Percentiles rank a stretch among this genome's conserved stretches.
Conservation (phyloP, 2,888 invertebrate species). For the Nephrotoma appendiculata region DNA sequence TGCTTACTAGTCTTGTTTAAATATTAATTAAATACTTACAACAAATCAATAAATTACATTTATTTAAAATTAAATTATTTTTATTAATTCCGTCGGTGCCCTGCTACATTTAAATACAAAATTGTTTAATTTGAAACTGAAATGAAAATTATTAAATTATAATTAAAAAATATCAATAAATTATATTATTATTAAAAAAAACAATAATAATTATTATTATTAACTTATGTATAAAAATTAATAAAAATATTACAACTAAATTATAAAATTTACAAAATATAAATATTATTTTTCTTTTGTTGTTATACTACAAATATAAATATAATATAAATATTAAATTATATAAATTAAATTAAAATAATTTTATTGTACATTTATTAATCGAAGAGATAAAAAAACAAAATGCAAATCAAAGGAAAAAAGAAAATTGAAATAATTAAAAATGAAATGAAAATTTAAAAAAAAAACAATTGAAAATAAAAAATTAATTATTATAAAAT, state of each 20-base stretch:
- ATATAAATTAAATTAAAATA: neutral
- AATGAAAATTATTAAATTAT: neutral
- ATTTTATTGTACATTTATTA: neutral
- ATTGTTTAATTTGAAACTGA: neutral
- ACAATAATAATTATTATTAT: neutral
- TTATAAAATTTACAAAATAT: neutral
- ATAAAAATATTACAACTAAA: neutral
- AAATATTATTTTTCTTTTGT: neutral
- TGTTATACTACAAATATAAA: neutral
- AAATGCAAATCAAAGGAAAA: neutral
- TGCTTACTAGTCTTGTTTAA: neutral
- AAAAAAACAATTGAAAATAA: neutral
- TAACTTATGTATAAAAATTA: neutral
- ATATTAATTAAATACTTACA: neutral
- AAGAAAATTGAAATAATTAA: neutral
- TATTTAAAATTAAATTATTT: neutral
- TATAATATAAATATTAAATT: neutral
- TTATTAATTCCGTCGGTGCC: neutral
- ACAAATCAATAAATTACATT: neutral
- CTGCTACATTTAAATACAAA: neutral
- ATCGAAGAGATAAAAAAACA: neutral
- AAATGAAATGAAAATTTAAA: neutral
- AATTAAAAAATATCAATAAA: neutral
- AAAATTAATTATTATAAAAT: neutral
- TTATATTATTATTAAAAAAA: neutral